Evolutionary conservation across 2,888 invertebrate species (phyloP), one percentile per base, ranked within the genome.

Genomic region (Lasioglossum zephyrum): DNA sequence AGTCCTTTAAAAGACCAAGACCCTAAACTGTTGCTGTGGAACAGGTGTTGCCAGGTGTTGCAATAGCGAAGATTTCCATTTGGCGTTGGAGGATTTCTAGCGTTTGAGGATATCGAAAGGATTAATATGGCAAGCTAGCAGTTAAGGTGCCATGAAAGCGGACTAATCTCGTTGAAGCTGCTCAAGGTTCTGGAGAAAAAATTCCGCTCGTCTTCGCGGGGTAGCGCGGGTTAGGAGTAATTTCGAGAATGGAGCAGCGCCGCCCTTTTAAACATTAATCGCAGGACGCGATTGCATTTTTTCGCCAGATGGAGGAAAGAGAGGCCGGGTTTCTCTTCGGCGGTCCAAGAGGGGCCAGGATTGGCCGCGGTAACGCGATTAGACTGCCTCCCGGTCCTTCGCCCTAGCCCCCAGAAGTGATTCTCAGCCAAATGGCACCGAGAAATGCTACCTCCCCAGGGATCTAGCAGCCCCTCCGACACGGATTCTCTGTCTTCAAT

Each of bases 211-310:
- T 81, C 73, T 49, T 44, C 63, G 60, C 47, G 47, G 74, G 82
- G 79, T 81, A 73, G 76, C 80, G 82, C 39, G 39, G 81, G 41
- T 44, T 31, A n/a, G 36, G 69, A 57, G 87, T 82, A 89, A 89
- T 90, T 89, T 82, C 80, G 78, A 81, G 85, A 90, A 81, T 90
- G 89, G 89, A 87, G 70, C 66, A 57, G 57, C 73, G 69, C 66
- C 78, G 76, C 79, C 84, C 84, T 81, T 88, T 91, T 87, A 91
- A 91, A 91, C 89, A 91, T 91, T 91, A 91, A 88, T 87, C 86
- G 84, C 81, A 77, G 77, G 53, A 82, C 86, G 85, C 82, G 86
- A 89, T 87, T 86, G 80, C 85, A 79, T 73, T 84, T 87, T 83
- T 84, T 79, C 60, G 69, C 22, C 86, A n/a, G 49, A 13, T 13